Evolutionary conservation across 2,888 invertebrate species (phyloP), one percentile per base, ranked within the genome.

Genomic region (Zaprionus obscuricornis): DNA sequence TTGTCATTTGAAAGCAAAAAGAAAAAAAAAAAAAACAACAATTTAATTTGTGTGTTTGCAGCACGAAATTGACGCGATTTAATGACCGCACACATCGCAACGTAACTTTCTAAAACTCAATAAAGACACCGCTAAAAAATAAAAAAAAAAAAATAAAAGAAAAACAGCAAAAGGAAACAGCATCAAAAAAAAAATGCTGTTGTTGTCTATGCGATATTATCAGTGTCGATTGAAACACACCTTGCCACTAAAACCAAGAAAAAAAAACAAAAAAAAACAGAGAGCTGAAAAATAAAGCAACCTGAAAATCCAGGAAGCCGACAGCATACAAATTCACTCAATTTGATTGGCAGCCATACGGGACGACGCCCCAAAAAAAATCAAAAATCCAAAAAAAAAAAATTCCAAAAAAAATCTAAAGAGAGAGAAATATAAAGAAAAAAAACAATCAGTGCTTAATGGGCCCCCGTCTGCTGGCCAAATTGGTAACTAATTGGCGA

Each of bases 401-500:
- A 0, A 45, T 3, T n/a, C 81, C 70, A 43, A 16, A 57, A 50
- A 63, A 22, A 11, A n/a, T n/a, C n/a, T n/a, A n/a, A n/a, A n/a
- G n/a, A n/a, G n/a, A n/a, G n/a, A 39, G 18, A 34, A 22, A 34
- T 31, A 13, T 22, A 10, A 26, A 0, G 34, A 3, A 24, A 16
- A 22, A 70, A 81, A 52, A 72, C 82, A 81, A 79, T 77, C 74
- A 69, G 31, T 43, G 59, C 69, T 60, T 79, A 79, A 84, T 77
- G 71, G 62, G 50, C 50, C 57, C 43, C 50, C 57, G 60, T 37
- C 59, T 59, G 57, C 40, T 55, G 46, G 37, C 79, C 62, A 65
- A 85, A 83, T 82, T 76, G 58, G 65, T 54, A 62, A 54, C 85
- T 82, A 82, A 82, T 82, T 82, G 81, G 85, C 79, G 76, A 85